These are phyloP conservation scores for Siphamia tubifer DNA, from an alignment of 2,113 vertebrate species.

Conservation along the genomic window DNA sequence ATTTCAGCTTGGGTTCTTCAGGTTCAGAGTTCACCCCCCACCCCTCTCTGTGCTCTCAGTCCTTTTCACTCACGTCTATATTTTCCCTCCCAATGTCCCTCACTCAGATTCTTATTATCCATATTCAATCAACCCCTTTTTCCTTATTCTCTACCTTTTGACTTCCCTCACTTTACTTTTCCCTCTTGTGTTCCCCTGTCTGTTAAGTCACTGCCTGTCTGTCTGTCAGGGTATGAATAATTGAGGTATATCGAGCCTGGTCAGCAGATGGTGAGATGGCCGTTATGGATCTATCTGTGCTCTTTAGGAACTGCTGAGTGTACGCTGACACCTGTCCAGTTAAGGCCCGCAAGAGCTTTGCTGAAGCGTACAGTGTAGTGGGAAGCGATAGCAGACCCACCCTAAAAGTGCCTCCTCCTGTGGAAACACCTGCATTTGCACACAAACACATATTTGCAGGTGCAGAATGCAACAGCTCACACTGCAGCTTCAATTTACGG, in stretches of 20 bases:
- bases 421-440: neutral
- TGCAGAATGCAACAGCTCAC: constrained; percentile 2
- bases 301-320: constrained; percentile 55
- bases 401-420: neutral
- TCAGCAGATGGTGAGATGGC: constrained; percentile 75
- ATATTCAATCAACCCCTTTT: constrained; percentile 18
- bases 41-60: neutral
- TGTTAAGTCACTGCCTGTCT: constrained; percentile 34
- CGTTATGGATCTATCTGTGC: constrained; percentile 54
- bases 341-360: constrained; percentile 23
- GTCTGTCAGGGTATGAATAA: constrained; percentile 69
- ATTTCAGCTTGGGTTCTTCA: constrained; percentile 36
- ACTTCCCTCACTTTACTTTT: constrained; percentile 24
- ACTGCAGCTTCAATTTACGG: constrained; percentile 3
- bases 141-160: neutral
- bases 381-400: neutral
- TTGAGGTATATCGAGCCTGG: constrained; percentile 70
- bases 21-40: constrained; percentile 64
- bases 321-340: constrained; percentile 65
- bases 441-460: neutral
- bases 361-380: neutral
- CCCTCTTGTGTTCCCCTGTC: constrained; percentile 1
- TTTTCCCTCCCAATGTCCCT: neutral
- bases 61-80: neutral
- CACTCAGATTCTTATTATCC: neutral